Evolutionary conservation across 2,797 vertebrate genomes (phyloP), one percentile per base, ranked within the genome.

Genomic region (Gorsachius magnificus): DNA sequence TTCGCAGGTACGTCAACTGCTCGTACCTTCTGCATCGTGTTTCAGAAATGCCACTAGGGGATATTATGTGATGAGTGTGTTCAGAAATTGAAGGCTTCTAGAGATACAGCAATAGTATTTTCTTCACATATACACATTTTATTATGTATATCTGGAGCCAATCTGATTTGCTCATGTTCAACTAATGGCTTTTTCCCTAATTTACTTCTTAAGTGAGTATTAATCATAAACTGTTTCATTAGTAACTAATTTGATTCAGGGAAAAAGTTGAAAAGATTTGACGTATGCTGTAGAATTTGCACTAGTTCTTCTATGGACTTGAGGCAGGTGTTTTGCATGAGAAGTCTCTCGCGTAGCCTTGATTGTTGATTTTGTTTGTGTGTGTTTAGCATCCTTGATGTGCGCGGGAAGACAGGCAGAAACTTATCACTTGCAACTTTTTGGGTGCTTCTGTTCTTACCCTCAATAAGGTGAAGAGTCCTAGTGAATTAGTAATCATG

Each of bases 201-300:
- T 95, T 90, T 90, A 53, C 85, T 92, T 74, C 91, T 93, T 94
- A 87, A 89, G 41, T 94, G 61, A 70, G 79, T 78, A 87, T 93
- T 88, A 95, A 93, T 95, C 84, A 94, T 78, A 77, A 92, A 87
- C 82, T 69, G 12, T 94, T 95, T 92, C 63, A 88, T 91, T 95
- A 93, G 93, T 64, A 75, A 68, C 68, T 87, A 36, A 90, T 96
- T 79, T 90, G 83, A 75, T 96, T 89, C 48, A 48, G 89, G 68
- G 35, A 71, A 86, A 45, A 89, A 90, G 16, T 45, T 38, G n/a
- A 64, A 80, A 87, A 81, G 63, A 35, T 84, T 74, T 96, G 74
- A 94, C 74, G 16, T 74, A 54, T 72, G 43, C 89, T 92, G 38
- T 74, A 41, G 76, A 70, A 84, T 69, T 64, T 89, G 50, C 15